These are phyloP conservation scores for Desoria tigrina DNA, from an alignment of 2,888 invertebrate species.

Conservation along the genomic window DNA sequence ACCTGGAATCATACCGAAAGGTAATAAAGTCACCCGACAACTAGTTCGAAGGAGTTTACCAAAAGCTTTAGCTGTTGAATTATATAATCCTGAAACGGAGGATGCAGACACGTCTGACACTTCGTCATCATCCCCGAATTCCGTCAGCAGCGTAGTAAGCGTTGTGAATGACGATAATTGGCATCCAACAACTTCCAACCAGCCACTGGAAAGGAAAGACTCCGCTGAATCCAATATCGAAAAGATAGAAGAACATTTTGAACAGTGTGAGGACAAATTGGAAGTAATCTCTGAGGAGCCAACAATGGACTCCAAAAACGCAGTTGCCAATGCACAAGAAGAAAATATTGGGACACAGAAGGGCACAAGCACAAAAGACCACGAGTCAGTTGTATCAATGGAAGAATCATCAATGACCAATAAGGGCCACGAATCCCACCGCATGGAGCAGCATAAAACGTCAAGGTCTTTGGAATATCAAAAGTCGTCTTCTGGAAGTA, in stretches of 20 bases:
- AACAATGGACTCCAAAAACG: not conserved
- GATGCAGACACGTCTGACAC: conserved; percentile 83
- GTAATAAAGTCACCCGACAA: conserved; percentile 42
- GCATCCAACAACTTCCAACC: not conserved
- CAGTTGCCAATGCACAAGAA: too few relatives aligned
- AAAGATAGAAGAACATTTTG: too few relatives aligned
- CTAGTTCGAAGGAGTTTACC: conserved; percentile 61
- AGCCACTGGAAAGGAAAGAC: not conserved
- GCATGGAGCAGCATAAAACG: too few relatives aligned
- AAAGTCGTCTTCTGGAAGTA: conserved; percentile 25
- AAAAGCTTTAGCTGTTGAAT: conserved; percentile 74
- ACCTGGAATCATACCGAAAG: conserved; percentile 56
- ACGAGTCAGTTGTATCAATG: too few relatives aligned
- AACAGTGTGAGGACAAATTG: not conserved
- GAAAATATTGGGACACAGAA: too few relatives aligned
- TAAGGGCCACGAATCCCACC: too few relatives aligned
- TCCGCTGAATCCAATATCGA: not conserved
- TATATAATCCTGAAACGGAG: conserved; percentile 87
- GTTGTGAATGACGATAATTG: conserved; percentile 66
- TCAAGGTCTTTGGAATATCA: not conserved
- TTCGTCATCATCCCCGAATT: conserved; percentile 83
- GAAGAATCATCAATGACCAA: too few relatives aligned
- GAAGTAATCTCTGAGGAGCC: not conserved
- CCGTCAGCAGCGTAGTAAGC: conserved; percentile 81
- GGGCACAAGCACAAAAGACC: too few relatives aligned